Percentiles rank a stretch among this genome's conserved stretches.
These are phyloP conservation scores for Eptatretus burgeri DNA, from an alignment of 2,113 vertebrate genomes.

Conservation along the genomic window DNA sequence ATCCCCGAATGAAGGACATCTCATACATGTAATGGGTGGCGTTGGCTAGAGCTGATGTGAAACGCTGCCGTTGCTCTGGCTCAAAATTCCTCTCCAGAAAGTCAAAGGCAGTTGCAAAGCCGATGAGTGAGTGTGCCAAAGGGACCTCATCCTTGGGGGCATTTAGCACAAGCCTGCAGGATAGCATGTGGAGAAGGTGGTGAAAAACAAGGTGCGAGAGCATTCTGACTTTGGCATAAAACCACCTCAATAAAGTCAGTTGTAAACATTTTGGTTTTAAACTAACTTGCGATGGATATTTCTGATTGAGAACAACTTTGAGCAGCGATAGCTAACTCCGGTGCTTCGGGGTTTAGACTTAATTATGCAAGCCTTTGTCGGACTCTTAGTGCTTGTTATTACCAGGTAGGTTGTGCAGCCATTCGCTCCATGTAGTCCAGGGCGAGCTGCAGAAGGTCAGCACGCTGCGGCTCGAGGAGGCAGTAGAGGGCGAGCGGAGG, in stretches of 20 bases:
- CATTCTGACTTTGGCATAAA: background rate
- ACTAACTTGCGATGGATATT: background rate
- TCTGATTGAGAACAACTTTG: background rate
- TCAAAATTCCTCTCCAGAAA: conserved; percentile 61
- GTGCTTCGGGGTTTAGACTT: background rate
- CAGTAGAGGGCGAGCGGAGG: conserved; percentile 77
- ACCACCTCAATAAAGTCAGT: background rate
- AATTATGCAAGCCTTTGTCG: background rate
- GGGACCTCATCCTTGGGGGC: conserved; percentile 92
- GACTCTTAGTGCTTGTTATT: background rate
- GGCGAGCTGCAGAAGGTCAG: conserved; percentile 46
- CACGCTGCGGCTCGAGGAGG: conserved; percentile 55
- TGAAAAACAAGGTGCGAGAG: background rate
- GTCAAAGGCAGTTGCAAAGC: conserved; percentile 86
- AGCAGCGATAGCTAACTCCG: background rate
- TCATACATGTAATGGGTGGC: conserved; percentile 69
- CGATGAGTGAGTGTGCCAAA: conserved; percentile 68
- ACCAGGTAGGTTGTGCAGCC: conserved; percentile 96
- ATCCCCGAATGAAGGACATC: conserved; percentile 58
- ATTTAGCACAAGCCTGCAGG: conserved; percentile 72
- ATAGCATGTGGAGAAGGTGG: background rate
- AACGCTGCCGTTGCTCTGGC: conserved; percentile 54
- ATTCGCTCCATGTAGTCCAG: conserved; percentile 97
- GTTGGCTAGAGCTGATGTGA: conserved; percentile 79
- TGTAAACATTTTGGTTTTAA: background rate